These are phyloP conservation scores for Meriones unguiculatus DNA, from an alignment of 2,113 vertebrate species.

Conservation along the genomic window DNA sequence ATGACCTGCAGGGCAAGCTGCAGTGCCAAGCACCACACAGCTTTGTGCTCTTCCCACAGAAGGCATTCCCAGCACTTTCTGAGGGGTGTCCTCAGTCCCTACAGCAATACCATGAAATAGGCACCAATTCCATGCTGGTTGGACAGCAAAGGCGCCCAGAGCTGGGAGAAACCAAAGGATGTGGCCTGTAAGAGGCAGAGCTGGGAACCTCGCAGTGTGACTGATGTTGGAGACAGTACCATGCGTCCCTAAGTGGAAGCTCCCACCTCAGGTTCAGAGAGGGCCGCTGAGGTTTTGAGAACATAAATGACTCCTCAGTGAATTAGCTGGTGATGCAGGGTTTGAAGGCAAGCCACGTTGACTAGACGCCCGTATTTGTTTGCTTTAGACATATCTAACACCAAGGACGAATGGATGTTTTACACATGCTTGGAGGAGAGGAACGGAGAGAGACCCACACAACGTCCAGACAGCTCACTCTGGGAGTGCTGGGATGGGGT, in stretches of 20 bases:
- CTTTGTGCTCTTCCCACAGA: fast-evolving
- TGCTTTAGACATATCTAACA: neutral
- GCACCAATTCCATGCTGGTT: neutral
- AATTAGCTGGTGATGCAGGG: neutral
- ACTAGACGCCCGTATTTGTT: neutral
- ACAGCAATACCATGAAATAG: neutral
- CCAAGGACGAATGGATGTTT: neutral
- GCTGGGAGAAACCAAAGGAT: neutral
- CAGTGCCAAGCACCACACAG: neutral
- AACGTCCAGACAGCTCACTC: neutral
- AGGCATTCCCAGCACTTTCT: neutral
- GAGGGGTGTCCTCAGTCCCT: neutral
- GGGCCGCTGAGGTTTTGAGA: neutral
- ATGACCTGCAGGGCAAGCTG: neutral
- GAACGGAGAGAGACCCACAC: neutral
- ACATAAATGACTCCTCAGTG: neutral
- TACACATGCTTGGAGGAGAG: neutral
- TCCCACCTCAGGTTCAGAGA: neutral
- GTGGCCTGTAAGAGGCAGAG: neutral
- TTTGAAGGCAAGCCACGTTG: neutral
- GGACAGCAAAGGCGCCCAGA: neutral
- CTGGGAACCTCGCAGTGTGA: neutral
- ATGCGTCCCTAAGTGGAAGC: neutral
- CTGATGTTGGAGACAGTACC: neutral
- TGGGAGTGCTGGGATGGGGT: neutral